Base-by-base conservation (phyloP, 37 sponge, comb jelly and placozoan species). In the Cladorhizidae sp. region DNA sequence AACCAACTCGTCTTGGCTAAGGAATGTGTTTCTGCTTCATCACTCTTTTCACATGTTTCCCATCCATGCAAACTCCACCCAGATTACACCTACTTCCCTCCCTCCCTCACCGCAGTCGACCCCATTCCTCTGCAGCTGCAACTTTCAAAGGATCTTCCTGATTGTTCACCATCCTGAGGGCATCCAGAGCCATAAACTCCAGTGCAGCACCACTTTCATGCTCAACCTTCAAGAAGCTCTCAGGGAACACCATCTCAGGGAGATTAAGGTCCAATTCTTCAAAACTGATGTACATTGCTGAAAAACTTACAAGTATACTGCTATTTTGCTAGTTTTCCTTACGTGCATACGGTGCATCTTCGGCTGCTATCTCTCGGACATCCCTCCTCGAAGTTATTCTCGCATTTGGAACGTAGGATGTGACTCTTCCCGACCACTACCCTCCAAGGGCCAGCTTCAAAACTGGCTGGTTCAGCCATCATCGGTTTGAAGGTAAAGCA, bases 231-330 rank as follows among this genome's bases (percentile, higher is more conserved):
- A 97, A 51, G 0, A 22, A 11, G 77, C 85, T 95, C 40, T 85
- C 79, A 0, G 88, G 90, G 76, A 97, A 97, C 39, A 93, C 91
- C 98, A 97, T 97, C 78, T 97, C 98, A 41, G 98, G 98, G 0
- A 97, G 74, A 5, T 54, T 50, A 2, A 91, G 83, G 32, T 86
- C 75, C 55, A 95, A 64, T 15, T 73, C 79, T 5, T 38, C 39
- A 73, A 37, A 88, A 28, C 84, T 83, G 63, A 40, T 37, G 31
- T 42, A 0, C 38, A 42, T 50, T 67, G 50, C 31, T 9, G 15
- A 36, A 49, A 31, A 41, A 64, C 6, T 28, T 39, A 12, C 18
- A 15, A 2, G 5, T 61, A 6, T 6, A 61, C 26, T 35, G 31
- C 8, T 2, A 65, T 32, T 32, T 17, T 65, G 67, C 67, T 33